Base-by-base conservation (phyloP, 1,140 invertebrate genomes). In the Latrodectus geometricus region DNA sequence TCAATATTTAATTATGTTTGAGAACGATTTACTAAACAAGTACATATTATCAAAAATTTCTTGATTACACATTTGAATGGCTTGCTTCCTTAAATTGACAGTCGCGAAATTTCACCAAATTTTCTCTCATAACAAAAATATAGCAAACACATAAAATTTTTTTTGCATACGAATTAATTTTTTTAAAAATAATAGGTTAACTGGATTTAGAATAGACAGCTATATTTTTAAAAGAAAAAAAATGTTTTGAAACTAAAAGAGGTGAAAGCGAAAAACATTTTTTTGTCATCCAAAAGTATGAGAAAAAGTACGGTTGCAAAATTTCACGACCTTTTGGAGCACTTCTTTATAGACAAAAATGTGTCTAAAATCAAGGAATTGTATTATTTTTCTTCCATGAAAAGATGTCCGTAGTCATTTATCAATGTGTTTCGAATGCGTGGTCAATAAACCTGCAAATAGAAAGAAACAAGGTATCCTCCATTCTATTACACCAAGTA, bases 391-490 rank as follows among this genome's bases (percentile, higher is more conserved):
- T 49, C 54, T 12, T 21, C 14, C 9, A 54, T 83, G 88, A 70
- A 88, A 56, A 5, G 61, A 12, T 82, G 17, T 83, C 11, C 15
- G 54, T 56, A 48, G 54, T 21, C 54, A 86, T 21, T 61, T 65
- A 48, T 61, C 74, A 14, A 74, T 78, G 69, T 85, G 65, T 17
- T 87, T 87, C 21, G 56, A 74, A 69, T 80, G 49, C 52, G 20
- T 80, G 35, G 56, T 56, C 3, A 84, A 87, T 73, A 73, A 79
- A 61, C 20, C 23, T n/a, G 73, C 56, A 23, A 65, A 66, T 17
- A 75, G 9, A 81, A 88, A 88, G 82, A n/a, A 73, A 72, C 77
- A 81, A 66, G 65, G 48, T 17, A 7, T 68, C 61, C 17, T 87
- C 3, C 35, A 80, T 35, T 48, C 54, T 23, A 74, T 87, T 20